Evolutionary conservation across 2,113 vertebrate species (phyloP).

Genomic region (Nothocercus nigrocapillus): DNA sequence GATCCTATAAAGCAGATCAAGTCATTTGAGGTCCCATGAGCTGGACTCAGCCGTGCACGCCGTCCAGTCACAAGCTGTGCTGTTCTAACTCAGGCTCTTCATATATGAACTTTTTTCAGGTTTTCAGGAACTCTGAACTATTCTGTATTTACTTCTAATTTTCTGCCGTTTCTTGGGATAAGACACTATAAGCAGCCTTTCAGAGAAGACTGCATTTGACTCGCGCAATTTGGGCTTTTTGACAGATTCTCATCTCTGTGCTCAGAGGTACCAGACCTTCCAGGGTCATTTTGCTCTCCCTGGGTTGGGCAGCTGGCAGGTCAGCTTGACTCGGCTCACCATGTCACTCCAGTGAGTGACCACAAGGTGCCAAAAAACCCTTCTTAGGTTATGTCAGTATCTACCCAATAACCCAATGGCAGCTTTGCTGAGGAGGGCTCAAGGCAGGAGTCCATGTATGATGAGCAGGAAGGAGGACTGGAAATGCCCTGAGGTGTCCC

Average conservation of each 20-base stretch:
- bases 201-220: neutral
- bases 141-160: neutral
- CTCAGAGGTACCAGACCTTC: neutral
- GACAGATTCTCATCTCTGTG: neutral
- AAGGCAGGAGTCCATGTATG: rapidly evolving
- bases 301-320: neutral
- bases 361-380: neutral
- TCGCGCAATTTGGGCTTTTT: neutral
- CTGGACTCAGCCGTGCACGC: neutral
- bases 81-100: neutral
- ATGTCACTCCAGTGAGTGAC: neutral
- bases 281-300: rapidly evolving
- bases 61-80: neutral
- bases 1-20: neutral
- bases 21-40: neutral
- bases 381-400: neutral
- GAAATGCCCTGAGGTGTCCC: neutral
- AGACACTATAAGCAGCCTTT: neutral
- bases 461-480: rapidly evolving
- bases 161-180: neutral
- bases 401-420: neutral
- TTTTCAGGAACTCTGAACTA: neutral
- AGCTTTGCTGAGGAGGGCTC: neutral
- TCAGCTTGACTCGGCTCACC: neutral
- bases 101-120: neutral